phyloP scores from a whole-genome alignment of 2,888 invertebrate species.

The Drosophila pseudotakahashii region DNA sequence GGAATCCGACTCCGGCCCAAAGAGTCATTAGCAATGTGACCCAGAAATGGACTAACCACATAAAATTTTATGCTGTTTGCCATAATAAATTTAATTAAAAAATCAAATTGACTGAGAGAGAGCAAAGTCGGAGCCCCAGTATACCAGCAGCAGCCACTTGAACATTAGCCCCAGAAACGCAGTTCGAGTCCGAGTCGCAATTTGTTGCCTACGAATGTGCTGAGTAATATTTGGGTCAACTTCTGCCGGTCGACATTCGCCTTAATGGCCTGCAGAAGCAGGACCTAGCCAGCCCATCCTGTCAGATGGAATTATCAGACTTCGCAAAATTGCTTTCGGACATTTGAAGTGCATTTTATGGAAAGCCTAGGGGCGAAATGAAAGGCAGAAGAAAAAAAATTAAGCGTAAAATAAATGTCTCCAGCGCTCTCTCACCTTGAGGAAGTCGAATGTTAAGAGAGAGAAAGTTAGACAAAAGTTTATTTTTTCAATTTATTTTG shows the following conservation, averaged over 20 bases:
- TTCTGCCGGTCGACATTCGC: conserved; percentile 37
- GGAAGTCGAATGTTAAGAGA: conserved; percentile 32
- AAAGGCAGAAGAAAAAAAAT: conserved; percentile 5
- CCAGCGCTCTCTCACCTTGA: conserved; percentile 15
- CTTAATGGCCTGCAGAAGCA: conserved; percentile 46
- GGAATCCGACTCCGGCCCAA: conserved; percentile 27
- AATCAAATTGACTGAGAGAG: conserved; percentile 59
- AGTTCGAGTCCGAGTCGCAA: conserved; percentile 10
- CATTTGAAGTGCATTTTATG: conserved; percentile 43
- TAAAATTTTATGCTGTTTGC: conserved; percentile 71
- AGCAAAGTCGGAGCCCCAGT: conserved; percentile 6
- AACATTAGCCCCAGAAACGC: conserved; percentile 30
- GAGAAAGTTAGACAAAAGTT: conserved; percentile 10
- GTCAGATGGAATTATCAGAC: conserved; percentile 44
- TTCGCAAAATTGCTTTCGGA: conserved; percentile 35
- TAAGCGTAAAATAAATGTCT: conserved; percentile 22
- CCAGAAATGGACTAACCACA: conserved; percentile 71
- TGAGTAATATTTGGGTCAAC: conserved; percentile 52
- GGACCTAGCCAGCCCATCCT: conserved; percentile 21
- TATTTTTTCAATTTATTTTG: conserved; percentile 67
- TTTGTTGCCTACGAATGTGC: conserved; percentile 29
- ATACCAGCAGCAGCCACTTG: conserved; percentile 35
- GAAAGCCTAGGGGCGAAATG: conserved; percentile 13
- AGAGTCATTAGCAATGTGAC: conserved; percentile 70
- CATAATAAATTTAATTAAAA: conserved; percentile 77